Base-by-base conservation (phyloP, 2,113 vertebrate species). In the Erythrocebus patas region DNA sequence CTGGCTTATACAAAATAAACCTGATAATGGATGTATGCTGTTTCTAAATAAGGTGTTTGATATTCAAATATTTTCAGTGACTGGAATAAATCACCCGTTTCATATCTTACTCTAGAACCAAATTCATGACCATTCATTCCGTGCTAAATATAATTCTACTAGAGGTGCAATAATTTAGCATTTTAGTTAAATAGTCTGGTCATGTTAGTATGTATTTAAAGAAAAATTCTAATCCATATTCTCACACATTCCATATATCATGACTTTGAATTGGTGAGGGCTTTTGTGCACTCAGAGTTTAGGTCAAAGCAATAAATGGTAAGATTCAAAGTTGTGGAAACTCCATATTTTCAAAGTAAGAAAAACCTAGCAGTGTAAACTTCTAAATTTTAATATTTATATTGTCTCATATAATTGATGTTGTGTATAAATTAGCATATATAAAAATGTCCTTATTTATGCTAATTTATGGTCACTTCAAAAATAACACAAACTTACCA, bases 41-140 rank as follows among this genome's bases (percentile, higher is more conserved):
- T 72, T 94, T 90, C 50, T 84, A 96, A 95, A 84, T 80, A 84
- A 79, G 38, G 25, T 87, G 43, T 52, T 94, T 88, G 83, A 91
- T 96, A 95, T 88, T 91, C 40, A 97, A 73, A 91, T 45, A 93
- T 91, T 95, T 95, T 40, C 81, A 91, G 45, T 93, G 64, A 83
- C 75, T 95, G 17, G 30, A 95, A 87, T 96, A 96, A 92, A 86
- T 96, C 35, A 93, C 22, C 64, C 40, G 55, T 79, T 95, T 88
- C 8, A 55, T 64, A 93, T 52, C 48, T 84, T 93, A 95, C 80
- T 81, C 87, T 91, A 88, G 5, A 61, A 73, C 35, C 23, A 84
- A 89, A 52, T 86, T 8, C 8, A n/a, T 40, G n/a, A 3, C 3
- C 22, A 94, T 85, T 3, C 18, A 79, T 86, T 85, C 25, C 70